A percentile compares a stretch with the other conserved stretches of the same genome.
These are phyloP conservation scores for Siphlonurus alternatus DNA, from an alignment of 2,888 invertebrate genomes.

Conservation along the genomic window DNA sequence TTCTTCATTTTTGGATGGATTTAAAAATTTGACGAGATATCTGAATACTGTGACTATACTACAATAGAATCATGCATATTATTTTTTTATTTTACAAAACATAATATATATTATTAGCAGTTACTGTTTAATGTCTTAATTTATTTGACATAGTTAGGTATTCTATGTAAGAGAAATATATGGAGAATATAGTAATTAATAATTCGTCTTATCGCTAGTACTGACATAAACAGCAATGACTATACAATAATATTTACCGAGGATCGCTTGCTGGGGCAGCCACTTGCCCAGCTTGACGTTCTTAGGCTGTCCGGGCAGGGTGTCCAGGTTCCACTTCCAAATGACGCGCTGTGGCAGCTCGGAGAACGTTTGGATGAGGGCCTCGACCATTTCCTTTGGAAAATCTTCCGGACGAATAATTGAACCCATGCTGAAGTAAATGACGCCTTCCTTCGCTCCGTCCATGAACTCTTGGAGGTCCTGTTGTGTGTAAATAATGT, in stretches of 20 bases:
- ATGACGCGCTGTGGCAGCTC: slow-evolving; percentile 14
- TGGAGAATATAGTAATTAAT: too few relatives aligned
- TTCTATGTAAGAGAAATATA: too few relatives aligned
- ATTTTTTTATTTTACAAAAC: too few relatives aligned
- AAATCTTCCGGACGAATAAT: slow-evolving; percentile 10
- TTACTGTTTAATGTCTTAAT: too few relatives aligned
- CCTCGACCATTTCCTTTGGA: slow-evolving; percentile 11
- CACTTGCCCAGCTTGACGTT: slow-evolving; percentile 39
- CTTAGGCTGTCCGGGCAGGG: slow-evolving; percentile 12
- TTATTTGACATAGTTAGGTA: too few relatives aligned
- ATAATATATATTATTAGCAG: too few relatives aligned
- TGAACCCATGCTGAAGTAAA: slow-evolving; percentile 14
- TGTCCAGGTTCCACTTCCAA: slow-evolving; percentile 14
- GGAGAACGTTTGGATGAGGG: slow-evolving; percentile 13
- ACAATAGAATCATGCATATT: too few relatives aligned
- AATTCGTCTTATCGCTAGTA: too few relatives aligned
- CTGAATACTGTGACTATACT: too few relatives aligned
- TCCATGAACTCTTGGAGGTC: slow-evolving; percentile 12
- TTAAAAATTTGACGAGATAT: too few relatives aligned
- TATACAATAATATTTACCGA: slow-evolving; percentile 40
- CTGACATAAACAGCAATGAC: background rate
- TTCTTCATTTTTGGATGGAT: too few relatives aligned
- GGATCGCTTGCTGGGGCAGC: slow-evolving; percentile 61
- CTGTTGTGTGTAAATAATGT: too few relatives aligned
- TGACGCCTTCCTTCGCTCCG: slow-evolving; percentile 12